Evolutionary conservation across 2,888 invertebrate genomes (phyloP), one percentile per base, ranked within the genome.

Genomic region (Campaea margaritaria): DNA sequence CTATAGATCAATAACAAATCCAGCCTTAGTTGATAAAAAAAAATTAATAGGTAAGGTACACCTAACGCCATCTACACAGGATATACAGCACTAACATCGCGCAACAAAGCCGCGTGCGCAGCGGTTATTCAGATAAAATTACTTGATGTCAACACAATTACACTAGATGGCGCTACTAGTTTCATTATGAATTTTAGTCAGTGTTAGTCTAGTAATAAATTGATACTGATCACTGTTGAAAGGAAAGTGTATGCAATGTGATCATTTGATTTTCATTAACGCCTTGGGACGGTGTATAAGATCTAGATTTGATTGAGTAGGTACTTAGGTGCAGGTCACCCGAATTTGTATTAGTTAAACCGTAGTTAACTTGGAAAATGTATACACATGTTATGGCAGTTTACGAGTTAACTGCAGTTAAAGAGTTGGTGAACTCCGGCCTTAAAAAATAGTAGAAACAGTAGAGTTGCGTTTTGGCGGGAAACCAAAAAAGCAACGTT

Each of bases 51-150:
- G 27, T 27, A n/a, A 21, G 5, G 31, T 3, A 27, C 48, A 38
- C 4, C 56, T 47, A 58, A 27, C 64, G 66, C 68, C 66, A 68
- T 58, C 68, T 68, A 38, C 48, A 21, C 7, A 36, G 34, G 16
- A 36, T 41, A 28, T 42, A 16, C 0, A 11, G n/a, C 13, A 65
- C 58, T 58, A 4, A 5, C 13, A 39, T 39, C 14, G 14, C 39
- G 8, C 0, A 14, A 2, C 4, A 13, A 39, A 44, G 36, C 51
- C 61, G 60, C 68, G 58, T 58, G 49, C 45, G 44, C 46, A 46
- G 45, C 13, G 28, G 9, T 5, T 21, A 13, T 14, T 31, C 13
- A 12, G n/a, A 9, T 27, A 45, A n/a, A n/a, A 31, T 13, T 7
- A 21, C n/a, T 27, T 28, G 31, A 31, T 21, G 21, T 13, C 14